Conservation (phyloP, 2,888 invertebrate species). For the Holacanthella duospinosa region DNA sequence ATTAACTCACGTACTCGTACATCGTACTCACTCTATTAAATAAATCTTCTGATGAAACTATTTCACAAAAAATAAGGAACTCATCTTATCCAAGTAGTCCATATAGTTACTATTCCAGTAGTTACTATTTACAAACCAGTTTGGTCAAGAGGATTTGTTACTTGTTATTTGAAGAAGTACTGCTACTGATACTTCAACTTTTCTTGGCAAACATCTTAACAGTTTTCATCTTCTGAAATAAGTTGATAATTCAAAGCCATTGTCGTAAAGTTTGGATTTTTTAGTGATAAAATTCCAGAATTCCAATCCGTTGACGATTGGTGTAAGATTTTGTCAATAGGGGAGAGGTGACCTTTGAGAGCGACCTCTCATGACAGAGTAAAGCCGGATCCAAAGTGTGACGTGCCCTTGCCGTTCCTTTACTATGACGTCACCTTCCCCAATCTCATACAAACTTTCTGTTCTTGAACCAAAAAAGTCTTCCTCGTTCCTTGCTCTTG, state of each 20-base stretch:
- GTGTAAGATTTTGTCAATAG: constrained; percentile 27
- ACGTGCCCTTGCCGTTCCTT: too few species aligned
- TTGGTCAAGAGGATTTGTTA: constrained; percentile 2
- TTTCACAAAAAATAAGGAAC: constrained; percentile 34
- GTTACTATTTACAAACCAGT: constrained; percentile 16
- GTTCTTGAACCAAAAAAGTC: too few species aligned
- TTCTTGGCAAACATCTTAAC: constrained; percentile 32
- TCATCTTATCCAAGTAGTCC: constrained; percentile 28
- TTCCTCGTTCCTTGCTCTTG: too few species aligned
- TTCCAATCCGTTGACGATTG: constrained; percentile 6
- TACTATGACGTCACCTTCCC: too few species aligned
- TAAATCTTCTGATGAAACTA: constrained; percentile 35
- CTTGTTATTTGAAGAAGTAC: background rate
- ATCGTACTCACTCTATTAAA: constrained; percentile 36
- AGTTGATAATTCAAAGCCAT: constrained; percentile 18
- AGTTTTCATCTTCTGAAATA: constrained; percentile 36
- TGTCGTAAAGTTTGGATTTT: background rate
- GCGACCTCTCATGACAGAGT: constrained; percentile 23
- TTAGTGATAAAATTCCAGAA: background rate
- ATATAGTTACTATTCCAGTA: too few species aligned
- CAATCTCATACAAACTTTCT: too few species aligned
- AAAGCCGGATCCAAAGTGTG: too few species aligned
- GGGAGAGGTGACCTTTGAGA: constrained; percentile 28
- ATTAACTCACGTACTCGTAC: too few species aligned
- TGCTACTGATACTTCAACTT: background rate